Evolutionary conservation across 2,888 invertebrate species (phyloP).

Genomic region (Boloria selene): DNA sequence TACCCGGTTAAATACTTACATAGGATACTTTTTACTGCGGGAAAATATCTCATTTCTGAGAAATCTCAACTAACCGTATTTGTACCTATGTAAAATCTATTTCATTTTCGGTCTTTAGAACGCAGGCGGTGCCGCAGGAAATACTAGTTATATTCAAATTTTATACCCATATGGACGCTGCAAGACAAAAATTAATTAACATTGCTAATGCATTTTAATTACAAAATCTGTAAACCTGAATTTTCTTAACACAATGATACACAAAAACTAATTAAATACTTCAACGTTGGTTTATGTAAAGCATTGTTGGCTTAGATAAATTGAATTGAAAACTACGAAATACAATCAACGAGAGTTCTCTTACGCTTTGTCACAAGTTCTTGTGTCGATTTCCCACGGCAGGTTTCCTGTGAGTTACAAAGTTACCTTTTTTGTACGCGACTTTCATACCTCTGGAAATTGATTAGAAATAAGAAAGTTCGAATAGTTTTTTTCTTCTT

Average conservation of each 20-base stretch:
- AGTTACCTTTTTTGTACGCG: slow-evolving; percentile 58
- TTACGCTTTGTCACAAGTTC: slow-evolving; percentile 47
- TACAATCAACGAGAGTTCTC: slow-evolving; percentile 46
- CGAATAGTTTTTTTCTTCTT: not conserved
- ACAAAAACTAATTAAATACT: slow-evolving; percentile 24
- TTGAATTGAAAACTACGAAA: slow-evolving; percentile 42
- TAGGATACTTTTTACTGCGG: too few species aligned
- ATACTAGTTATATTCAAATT: too few species aligned
- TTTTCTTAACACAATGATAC: not conserved
- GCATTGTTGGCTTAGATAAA: slow-evolving; percentile 24
- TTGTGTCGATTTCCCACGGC: slow-evolving; percentile 56
- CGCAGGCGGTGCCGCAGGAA: too few species aligned
- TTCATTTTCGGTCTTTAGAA: too few species aligned
- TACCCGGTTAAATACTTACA: too few species aligned
- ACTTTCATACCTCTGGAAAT: slow-evolving; percentile 56
- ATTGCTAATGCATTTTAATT: too few species aligned
- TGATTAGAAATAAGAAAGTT: slow-evolving; percentile 40
- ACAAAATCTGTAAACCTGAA: too few species aligned
- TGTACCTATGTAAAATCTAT: too few species aligned
- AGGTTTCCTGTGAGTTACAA: slow-evolving; percentile 52
- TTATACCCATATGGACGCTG: too few species aligned
- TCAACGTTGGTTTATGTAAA: slow-evolving; percentile 18
- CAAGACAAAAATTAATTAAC: too few species aligned
- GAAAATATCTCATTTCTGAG: too few species aligned
- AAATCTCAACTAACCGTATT: too few species aligned